These are phyloP conservation scores for Synodontis membranacea DNA, from an alignment of 2,113 vertebrate genomes.

Conservation along the genomic window DNA sequence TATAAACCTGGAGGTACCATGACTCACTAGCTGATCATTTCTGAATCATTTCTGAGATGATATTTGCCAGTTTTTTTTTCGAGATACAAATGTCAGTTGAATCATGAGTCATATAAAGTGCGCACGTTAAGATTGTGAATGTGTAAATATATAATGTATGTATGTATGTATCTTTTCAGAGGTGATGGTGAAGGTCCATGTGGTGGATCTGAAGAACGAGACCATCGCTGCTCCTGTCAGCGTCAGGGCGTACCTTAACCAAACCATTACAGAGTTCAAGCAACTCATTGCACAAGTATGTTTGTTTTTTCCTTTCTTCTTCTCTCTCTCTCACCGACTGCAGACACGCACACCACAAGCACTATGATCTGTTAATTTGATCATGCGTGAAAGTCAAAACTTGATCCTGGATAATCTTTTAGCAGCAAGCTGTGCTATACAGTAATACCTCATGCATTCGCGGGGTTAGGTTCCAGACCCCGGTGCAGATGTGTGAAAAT, in stretches of 20 bases:
- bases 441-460: too few species aligned
- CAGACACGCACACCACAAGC: not conserved
- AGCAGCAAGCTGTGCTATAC: too few species aligned
- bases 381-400: not conserved
- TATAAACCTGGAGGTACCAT: slow-evolving; percentile 94
- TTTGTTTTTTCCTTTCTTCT: too few species aligned
- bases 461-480: too few species aligned
- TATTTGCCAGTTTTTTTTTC: not conserved
- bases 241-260: slow-evolving; percentile 94
- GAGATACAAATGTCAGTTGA: not conserved
- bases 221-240: slow-evolving; percentile 86
- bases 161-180: slow-evolving; percentile 70
- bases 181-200: slow-evolving; percentile 98
- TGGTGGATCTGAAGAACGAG: slow-evolving; percentile 89
- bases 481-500: too few species aligned
- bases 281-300: slow-evolving; percentile 94
- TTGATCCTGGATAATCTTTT: not conserved
- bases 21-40: not conserved
- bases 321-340: not conserved
- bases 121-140: not conserved
- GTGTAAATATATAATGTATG: not conserved
- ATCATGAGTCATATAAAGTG: too few species aligned
- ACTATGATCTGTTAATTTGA: not conserved
- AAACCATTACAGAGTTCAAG: slow-evolving; percentile 93
- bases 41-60: not conserved